phyloP scores from a whole-genome alignment of 2,888 invertebrate genomes.

The Belgica antarctica region DNA sequence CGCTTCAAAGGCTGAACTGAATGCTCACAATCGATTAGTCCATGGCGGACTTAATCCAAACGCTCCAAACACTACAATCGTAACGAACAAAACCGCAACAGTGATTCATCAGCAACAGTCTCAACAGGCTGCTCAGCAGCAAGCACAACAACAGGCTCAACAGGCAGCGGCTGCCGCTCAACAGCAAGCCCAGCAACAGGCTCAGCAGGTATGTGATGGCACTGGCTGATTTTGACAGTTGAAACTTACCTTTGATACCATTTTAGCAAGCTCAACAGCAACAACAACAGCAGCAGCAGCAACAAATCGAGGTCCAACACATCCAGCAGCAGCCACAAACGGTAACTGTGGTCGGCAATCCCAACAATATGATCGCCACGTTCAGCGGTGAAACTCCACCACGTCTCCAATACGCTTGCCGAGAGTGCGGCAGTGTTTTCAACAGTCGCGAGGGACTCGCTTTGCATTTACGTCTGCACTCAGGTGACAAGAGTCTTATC shows the following conservation, averaged over 20 bases:
- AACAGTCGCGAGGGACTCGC: conserved; percentile 73
- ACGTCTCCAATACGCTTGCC: conserved; percentile 55
- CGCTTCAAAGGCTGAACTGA: conserved; percentile 67
- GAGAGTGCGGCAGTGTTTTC: conserved; percentile 65
- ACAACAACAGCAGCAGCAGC: conserved; percentile 53
- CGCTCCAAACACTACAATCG: conserved; percentile 53
- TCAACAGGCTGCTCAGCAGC: conserved; percentile 11
- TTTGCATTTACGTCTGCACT: conserved; percentile 74
- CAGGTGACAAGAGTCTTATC: conserved; percentile 76
- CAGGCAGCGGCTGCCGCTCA: conserved; percentile 43
- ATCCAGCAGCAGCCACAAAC: conserved; percentile 52
- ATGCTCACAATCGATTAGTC: conserved; percentile 64
- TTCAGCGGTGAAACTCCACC: conserved; percentile 53
- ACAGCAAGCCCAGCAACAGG: conserved; percentile 40
- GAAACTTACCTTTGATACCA: no score
- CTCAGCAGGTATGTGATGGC: no score
- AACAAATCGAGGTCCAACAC: conserved; percentile 44
- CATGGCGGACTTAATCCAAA: conserved; percentile 56
- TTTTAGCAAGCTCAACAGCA: conserved; percentile 52
- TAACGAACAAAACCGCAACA: conserved; percentile 46
- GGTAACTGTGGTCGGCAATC: conserved; percentile 55
- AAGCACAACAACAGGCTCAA: conserved; percentile 49
- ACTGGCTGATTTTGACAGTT: no score
- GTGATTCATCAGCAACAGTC: conserved; percentile 44
- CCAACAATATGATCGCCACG: conserved; percentile 52